Conservation (phyloP, 2,113 vertebrate species). For the Capreolus pygargus region DNA sequence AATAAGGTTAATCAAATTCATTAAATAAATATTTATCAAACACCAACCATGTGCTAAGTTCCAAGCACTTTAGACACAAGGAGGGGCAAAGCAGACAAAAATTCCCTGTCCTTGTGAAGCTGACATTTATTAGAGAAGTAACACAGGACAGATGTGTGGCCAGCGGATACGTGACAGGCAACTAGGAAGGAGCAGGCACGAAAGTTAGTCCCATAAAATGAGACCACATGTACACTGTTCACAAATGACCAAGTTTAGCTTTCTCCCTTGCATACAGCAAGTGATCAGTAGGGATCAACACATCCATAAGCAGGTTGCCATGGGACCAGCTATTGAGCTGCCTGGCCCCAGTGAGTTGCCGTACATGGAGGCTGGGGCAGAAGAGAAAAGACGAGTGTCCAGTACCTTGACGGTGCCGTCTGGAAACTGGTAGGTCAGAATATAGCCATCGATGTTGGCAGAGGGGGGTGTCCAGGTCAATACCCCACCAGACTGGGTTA, state of each 20-base stretch:
- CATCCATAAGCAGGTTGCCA: not conserved
- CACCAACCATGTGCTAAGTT: not conserved
- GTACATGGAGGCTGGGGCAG: not conserved
- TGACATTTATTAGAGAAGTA: not conserved
- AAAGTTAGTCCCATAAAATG: not conserved
- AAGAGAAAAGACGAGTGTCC: not conserved
- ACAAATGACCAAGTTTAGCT: not conserved
- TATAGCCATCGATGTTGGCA: conserved; percentile 88
- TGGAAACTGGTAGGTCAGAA: conserved; percentile 83
- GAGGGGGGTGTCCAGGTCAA: conserved; percentile 87
- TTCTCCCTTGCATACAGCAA: not conserved
- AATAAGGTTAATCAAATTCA: not conserved
- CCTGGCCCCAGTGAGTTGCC: not conserved
- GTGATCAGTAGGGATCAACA: not conserved
- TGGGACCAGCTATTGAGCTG: too few relatives aligned
- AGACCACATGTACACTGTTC: not conserved
- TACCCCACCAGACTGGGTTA: conserved; percentile 78
- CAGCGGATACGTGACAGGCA: not conserved
- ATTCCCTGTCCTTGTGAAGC: not conserved
- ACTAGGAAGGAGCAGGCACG: not conserved
- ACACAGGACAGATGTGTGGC: rapidly evolving
- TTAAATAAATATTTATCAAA: not conserved
- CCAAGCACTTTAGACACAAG: not conserved
- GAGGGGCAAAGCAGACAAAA: not conserved
- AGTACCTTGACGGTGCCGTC: conserved; percentile 85